These are phyloP conservation scores for Drosophila arizonae DNA, from an alignment of 1,140 invertebrate genomes.

Conservation along the genomic window DNA sequence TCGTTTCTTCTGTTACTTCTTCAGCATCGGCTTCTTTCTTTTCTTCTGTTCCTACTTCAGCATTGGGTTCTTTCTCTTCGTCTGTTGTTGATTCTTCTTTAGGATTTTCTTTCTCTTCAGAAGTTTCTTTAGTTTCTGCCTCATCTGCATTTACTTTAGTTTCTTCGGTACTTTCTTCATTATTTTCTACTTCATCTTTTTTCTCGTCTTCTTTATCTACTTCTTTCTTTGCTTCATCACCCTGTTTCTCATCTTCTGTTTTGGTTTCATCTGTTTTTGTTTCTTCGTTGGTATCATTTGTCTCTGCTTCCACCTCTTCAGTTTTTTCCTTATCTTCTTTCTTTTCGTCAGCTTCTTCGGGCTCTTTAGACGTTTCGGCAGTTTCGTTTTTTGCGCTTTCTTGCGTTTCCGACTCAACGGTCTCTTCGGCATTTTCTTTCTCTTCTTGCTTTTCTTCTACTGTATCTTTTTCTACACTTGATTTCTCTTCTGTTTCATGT, in stretches of 20 bases:
- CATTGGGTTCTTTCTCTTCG: too few species aligned
- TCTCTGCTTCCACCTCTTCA: not conserved
- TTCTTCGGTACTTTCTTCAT: not conserved
- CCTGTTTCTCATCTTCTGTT: not conserved
- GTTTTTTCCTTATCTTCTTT: not conserved
- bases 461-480: not conserved
- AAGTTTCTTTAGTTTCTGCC: not conserved
- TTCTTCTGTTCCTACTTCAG: not conserved
- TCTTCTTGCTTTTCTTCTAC: conserved; percentile 11
- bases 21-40: not conserved
- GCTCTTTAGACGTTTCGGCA: not conserved
- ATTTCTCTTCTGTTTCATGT: conserved; percentile 7
- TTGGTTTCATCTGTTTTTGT: not conserved
- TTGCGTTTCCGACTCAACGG: not conserved
- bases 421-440: conserved; percentile 5
- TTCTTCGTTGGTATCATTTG: not conserved
- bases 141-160: not conserved
- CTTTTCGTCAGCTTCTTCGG: conserved; percentile 3
- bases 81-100: not conserved
- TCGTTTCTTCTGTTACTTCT: not conserved
- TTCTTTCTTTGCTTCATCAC: not conserved
- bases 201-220: not conserved
- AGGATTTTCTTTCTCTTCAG: not conserved
- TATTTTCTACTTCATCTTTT: not conserved
- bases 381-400: not conserved